Evolutionary conservation across 1,140 invertebrate genomes (phyloP), one percentile per base, ranked within the genome.

Genomic region (Drosophila mojavensis): DNA sequence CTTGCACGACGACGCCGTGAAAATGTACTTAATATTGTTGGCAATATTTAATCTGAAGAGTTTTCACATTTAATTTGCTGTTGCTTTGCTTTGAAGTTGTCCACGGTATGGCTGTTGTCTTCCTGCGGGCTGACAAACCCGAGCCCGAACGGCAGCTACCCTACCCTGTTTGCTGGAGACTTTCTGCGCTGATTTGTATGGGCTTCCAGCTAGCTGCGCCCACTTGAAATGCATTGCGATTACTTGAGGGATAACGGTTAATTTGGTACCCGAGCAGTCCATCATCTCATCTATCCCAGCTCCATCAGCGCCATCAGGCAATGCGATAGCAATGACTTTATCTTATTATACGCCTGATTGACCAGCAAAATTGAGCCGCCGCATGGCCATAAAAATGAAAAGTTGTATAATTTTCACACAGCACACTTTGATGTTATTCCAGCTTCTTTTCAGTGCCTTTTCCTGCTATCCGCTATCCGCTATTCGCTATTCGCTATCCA

Each of bases 271-370:
- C 48, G 60, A 47, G 26, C 24, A 9, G 26, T 30, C 15, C 43
- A 48, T 20, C 43, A 17, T 20, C 26, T 13, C 51, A 74, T 80
- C 55, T 61, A 15, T 59, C 58, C 47, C 20, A 28, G 47, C 63
- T 62, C 69, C 20, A 9, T 51, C 36, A 20, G 17, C 51, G 60
- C 58, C 47, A 64, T 75, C 66, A 59, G 50, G 63, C 60, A 39
- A 53, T 55, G 61, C 65, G 67, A 72, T 75, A 60, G 68, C 79
- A 79, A 65, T 79, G 68, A 65, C 79, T 80, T 80, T 83, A 88
- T 88, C 84, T 88, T 79, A 88, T 88, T 88, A 83, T 78, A 68
- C 80, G 83, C 76, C 73, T 77, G 84, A 88, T 88, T 83, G 83
- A 79, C 68, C 80, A 77, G 74, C 39, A 80, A 83, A 83, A 88